Conservation (phyloP, 2,113 vertebrate genomes). For the Odobenus rosmarus region DNA sequence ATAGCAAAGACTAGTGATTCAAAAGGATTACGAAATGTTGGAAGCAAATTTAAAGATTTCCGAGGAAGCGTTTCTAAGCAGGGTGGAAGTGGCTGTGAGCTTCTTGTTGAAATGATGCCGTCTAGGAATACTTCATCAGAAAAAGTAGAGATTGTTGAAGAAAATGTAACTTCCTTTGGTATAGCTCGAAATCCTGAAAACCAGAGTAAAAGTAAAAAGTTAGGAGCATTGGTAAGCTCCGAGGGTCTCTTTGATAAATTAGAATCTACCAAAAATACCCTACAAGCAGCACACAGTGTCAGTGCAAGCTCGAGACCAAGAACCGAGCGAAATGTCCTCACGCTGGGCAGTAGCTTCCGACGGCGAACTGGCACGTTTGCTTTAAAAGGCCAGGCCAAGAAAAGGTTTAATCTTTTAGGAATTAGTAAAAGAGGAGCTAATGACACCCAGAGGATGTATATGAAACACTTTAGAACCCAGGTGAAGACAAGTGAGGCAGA, state of each 20-base stretch:
- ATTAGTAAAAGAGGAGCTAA: slow-evolving; percentile 78
- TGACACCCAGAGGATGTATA: slow-evolving; percentile 56
- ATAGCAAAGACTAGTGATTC: slow-evolving; percentile 57
- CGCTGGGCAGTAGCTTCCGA: slow-evolving; percentile 76
- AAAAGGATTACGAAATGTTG: slow-evolving; percentile 59
- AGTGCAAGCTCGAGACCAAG: slow-evolving; percentile 57
- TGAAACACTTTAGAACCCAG: slow-evolving; percentile 62
- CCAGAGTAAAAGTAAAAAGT: slow-evolving; percentile 41
- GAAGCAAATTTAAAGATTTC: slow-evolving; percentile 29
- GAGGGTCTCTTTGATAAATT: slow-evolving; percentile 42
- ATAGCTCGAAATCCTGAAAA: slow-evolving; percentile 49
- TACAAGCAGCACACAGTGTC: slow-evolving; percentile 56
- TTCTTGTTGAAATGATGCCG: slow-evolving; percentile 72
- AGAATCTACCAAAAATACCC: slow-evolving; percentile 41
- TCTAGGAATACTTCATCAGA: slow-evolving; percentile 48
- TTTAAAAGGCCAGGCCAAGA: slow-evolving; percentile 85
- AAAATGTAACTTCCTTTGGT: neutral
- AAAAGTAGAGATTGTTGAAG: slow-evolving; percentile 2
- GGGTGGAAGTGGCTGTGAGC: neutral
- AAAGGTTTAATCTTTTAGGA: slow-evolving; percentile 81
- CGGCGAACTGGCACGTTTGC: slow-evolving; percentile 73
- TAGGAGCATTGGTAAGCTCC: slow-evolving; percentile 53
- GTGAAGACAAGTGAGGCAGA: slow-evolving; percentile 56
- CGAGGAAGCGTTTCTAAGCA: slow-evolving; percentile 64
- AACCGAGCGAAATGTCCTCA: slow-evolving; percentile 72